Evolutionary conservation across 1,140 invertebrate species (phyloP), one percentile per base, ranked within the genome.

Genomic region (Pemphigus obesinymphae): DNA sequence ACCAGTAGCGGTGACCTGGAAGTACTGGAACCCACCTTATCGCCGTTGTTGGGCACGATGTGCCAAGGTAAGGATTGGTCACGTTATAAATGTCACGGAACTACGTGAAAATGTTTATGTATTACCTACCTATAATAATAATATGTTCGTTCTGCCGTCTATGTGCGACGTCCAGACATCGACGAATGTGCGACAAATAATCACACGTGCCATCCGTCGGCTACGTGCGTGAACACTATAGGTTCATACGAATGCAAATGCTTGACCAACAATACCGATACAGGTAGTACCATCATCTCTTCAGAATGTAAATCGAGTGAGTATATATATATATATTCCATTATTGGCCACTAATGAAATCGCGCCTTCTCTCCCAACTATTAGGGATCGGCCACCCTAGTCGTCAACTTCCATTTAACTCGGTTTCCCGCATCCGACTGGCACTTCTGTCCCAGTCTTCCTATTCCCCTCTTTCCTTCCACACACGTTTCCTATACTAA

Each of bases 211-310:
- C 92, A 92, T 82, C 72, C 82, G 15, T 91, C 92, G 83, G 93
- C 95, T 7, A 88, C 89, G 29, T 97, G 96, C 87, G 91, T 96
- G 86, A 97, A 97, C 88, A 94, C 95, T 89, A 94, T 95, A 26
- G 96, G 96, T 75, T 96, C 94, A 90, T 96, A 96, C 87, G 93
- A 94, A 85, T 97, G 96, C 87, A 91, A 93, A 83, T 97, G 96
- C 87, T 23, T 55, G 7, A 78, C 76, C 8, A 37, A 8, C 7
- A 6, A 15, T 3, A 20, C 13, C 17, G 29, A 29, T 6, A 26
- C 2, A 2, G 63, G 20, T 26, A 48, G 37, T n/a, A n/a, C n/a
- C n/a, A n/a, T 29, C 31, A 13, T 13, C 10, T 70, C 43, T 6
- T 70, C 31, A 3, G 40, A 58, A 40, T 82, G 63, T 11, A 70